phyloP scores from a whole-genome alignment of 2,888 invertebrate species.

The Apotomis turbidana region DNA sequence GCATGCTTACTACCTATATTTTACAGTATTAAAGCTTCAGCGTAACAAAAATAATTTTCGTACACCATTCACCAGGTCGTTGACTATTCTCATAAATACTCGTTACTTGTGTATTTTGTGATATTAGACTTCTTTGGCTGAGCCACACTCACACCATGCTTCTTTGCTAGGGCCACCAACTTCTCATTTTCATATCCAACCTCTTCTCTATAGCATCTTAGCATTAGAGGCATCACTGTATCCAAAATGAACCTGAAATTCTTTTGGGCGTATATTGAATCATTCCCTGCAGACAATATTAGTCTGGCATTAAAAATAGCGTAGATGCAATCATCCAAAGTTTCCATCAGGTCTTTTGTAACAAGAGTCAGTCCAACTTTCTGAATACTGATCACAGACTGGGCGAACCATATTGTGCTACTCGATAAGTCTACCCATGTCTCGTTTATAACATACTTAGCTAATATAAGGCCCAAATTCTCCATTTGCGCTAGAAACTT shows the following conservation, averaged over 20 bases:
- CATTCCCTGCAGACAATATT: constrained; percentile 77
- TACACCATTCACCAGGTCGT: constrained; percentile 58
- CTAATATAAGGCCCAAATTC: constrained; percentile 87
- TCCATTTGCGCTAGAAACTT: constrained; percentile 89
- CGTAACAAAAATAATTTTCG: constrained; percentile 77
- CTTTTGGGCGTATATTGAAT: constrained; percentile 81
- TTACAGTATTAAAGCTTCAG: constrained; percentile 83
- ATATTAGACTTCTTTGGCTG: constrained; percentile 85
- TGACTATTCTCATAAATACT: constrained; percentile 84
- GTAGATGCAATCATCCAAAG: constrained; percentile 88
- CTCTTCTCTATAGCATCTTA: constrained; percentile 85
- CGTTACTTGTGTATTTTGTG: constrained; percentile 87
- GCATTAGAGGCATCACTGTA: constrained; percentile 85
- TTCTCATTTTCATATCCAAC: constrained; percentile 84
- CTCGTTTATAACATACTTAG: constrained; percentile 85
- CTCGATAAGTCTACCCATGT: constrained; percentile 90
- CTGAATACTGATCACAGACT: constrained; percentile 88
- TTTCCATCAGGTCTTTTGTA: constrained; percentile 88
- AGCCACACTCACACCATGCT: constrained; percentile 80
- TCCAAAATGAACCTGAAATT: constrained; percentile 89
- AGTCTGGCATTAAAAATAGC: constrained; percentile 90
- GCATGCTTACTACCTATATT: constrained; percentile 81
- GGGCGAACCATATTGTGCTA: constrained; percentile 92
- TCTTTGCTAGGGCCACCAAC: constrained; percentile 78
- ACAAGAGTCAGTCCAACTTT: constrained; percentile 90